phyloP scores from a whole-genome alignment of 1,140 invertebrate species.

The Cecropterus lyciades region DNA sequence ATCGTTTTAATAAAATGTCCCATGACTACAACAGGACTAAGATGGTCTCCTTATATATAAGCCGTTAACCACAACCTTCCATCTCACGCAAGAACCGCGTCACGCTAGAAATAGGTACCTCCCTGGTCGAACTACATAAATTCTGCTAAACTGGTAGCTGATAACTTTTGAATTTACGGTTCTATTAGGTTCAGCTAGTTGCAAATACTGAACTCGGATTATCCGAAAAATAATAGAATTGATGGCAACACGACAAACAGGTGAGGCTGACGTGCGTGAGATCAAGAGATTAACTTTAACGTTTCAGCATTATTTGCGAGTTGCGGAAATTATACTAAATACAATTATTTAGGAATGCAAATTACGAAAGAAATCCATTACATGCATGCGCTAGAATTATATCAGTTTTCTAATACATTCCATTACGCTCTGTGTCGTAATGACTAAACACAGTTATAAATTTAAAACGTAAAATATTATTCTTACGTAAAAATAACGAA shows the following conservation, averaged over 20 bases:
- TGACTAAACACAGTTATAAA: neutral
- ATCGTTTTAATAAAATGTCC: too few relatives aligned
- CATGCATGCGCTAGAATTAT: conserved; percentile 1
- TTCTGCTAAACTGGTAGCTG: too few relatives aligned
- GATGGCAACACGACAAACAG: conserved; percentile 3
- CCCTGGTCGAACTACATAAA: too few relatives aligned
- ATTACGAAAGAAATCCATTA: conserved; percentile 16
- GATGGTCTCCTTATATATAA: too few relatives aligned
- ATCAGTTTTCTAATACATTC: conserved; percentile 1
- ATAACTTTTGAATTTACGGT: too few relatives aligned
- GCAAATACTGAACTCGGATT: too few relatives aligned
- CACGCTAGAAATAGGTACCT: too few relatives aligned
- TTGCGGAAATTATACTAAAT: conserved; percentile 19
- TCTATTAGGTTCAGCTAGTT: too few relatives aligned
- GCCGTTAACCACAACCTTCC: too few relatives aligned
- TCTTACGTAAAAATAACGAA: too few relatives aligned
- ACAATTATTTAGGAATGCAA: conserved; percentile 11
- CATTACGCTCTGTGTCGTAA: neutral
- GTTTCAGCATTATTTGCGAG: conserved; percentile 5
- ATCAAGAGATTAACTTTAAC: conserved; percentile 25
- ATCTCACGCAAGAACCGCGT: too few relatives aligned
- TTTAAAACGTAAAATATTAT: neutral
- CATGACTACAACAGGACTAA: too few relatives aligned
- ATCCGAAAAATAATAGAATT: conserved; percentile 16
- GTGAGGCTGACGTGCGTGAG: conserved; percentile 25